These are phyloP conservation scores for Vesta saturnalis DNA, from an alignment of 2,888 invertebrate species.

Conservation along the genomic window DNA sequence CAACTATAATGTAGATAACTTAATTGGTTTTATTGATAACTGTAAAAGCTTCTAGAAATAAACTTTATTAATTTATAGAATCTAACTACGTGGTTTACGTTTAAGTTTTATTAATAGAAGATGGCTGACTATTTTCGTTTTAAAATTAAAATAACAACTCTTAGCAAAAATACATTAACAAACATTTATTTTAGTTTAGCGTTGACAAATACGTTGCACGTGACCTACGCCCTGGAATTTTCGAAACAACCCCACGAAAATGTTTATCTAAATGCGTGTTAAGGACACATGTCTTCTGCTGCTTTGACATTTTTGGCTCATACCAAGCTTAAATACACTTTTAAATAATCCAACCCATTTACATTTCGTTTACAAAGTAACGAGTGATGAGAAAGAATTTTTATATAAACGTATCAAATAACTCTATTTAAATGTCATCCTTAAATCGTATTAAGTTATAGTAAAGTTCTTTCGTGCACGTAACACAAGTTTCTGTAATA, in stretches of 20 bases:
- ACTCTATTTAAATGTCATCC: slow-evolving; percentile 22
- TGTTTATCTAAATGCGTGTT: slow-evolving; percentile 46
- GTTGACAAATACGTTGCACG: slow-evolving; percentile 45
- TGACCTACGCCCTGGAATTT: slow-evolving; percentile 43
- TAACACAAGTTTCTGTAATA: slow-evolving; percentile 32
- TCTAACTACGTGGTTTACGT: slow-evolving; percentile 11
- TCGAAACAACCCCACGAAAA: slow-evolving; percentile 34
- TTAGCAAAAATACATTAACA: slow-evolving; percentile 15
- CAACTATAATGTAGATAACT: slow-evolving; percentile 35
- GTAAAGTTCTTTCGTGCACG: slow-evolving; percentile 17
- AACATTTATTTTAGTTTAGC: slow-evolving; percentile 35
- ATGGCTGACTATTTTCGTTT: slow-evolving; percentile 12
- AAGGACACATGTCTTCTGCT: slow-evolving; percentile 43
- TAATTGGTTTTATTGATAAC: slow-evolving; percentile 34
- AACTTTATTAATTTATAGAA: slow-evolving; percentile 29
- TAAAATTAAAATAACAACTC: slow-evolving; percentile 20
- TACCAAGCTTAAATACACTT: slow-evolving; percentile 14
- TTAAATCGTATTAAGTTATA: slow-evolving; percentile 20
- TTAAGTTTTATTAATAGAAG: slow-evolving; percentile 7
- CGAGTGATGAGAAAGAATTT: slow-evolving; percentile 28
- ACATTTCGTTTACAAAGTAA: slow-evolving; percentile 2
- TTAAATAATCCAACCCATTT: slow-evolving; percentile 19
- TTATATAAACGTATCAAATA: neutral
- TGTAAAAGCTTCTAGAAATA: slow-evolving; percentile 34
- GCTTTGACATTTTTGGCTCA: slow-evolving; percentile 34